Conservation (phyloP, 2,797 vertebrate genomes). For the Phoeniculus purpureus region DNA sequence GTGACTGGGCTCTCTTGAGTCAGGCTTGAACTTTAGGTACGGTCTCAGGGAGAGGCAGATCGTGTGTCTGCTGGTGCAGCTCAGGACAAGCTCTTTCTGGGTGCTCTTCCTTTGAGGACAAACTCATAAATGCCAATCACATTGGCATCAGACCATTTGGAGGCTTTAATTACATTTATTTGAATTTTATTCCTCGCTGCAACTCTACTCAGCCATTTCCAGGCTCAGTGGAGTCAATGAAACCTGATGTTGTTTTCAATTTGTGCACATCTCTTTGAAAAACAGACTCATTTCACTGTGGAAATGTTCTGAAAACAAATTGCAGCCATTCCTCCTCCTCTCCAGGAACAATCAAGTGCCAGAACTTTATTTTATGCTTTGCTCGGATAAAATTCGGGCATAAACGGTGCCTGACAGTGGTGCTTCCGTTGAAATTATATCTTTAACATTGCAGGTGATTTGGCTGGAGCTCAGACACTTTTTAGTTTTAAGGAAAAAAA, state of each 20-base stretch:
- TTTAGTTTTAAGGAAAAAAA: neutral
- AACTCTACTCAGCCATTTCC: conserved; percentile 2
- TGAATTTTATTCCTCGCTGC: conserved; percentile 33
- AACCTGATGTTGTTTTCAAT: conserved; percentile 35
- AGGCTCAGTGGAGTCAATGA: conserved; percentile 19
- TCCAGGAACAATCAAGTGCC: neutral
- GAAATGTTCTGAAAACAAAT: conserved; percentile 27
- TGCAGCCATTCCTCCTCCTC: neutral
- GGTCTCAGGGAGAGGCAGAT: neutral
- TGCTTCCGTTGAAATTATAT: neutral
- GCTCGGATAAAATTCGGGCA: neutral
- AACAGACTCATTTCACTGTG: neutral
- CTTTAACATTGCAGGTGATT: neutral
- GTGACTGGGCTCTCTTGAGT: neutral
- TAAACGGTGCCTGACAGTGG: neutral
- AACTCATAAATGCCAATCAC: conserved; percentile 36
- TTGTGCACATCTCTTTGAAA: conserved; percentile 17
- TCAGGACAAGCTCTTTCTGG: neutral
- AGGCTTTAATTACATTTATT: conserved; percentile 49
- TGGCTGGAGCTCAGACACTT: neutral
- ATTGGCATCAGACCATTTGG: neutral
- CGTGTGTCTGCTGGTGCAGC: neutral
- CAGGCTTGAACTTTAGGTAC: neutral
- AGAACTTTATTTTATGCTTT: neutral
- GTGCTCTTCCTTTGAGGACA: neutral